Evolutionary conservation across 2,888 invertebrate species (phyloP), one percentile per base, ranked within the genome.

Genomic region (Opisthograptis luteolata): DNA sequence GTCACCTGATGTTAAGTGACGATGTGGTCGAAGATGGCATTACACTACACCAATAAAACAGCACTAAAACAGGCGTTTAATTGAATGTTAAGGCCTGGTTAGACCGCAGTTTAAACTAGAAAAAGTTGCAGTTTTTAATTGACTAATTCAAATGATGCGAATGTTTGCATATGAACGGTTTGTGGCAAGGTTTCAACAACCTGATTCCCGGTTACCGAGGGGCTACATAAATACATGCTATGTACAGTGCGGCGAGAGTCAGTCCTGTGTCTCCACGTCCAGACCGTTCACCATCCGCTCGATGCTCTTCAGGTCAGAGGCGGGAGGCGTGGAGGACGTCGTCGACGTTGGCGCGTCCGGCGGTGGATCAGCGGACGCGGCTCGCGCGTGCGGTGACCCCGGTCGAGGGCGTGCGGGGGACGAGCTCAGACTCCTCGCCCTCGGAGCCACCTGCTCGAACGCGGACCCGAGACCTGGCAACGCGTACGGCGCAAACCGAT

Each of bases 231-330:
- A 88, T 86, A 89, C 81, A 87, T 79, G 81, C 81, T 89, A 89
- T 89, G 67, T 89, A 89, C 89, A 89, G 68, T 66, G 70, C 59
- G 67, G 69, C 69, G 78, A 37, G 24, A 30, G 76, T 88, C 87
- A 89, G 86, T 90, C 90, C 88, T 83, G 92, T 63, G 94, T 93
- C 81, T 96, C 96, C 63, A 97, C 96, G 82, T 98, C 98, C 59
- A 98, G 92, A 9, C 98, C 98, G 87, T 98, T 98, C 65, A 98
- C 97, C 98, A 98, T 98, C 82, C 98, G 97, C 90, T 98, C 98
- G 91, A 98, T 98, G 84, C 95, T 97, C 88, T 98, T 98, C 65
- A 98, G 93, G 87, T 98, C 98, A 56, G 94, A 96, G 30, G 95
- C 93, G 24, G 93, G 93, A 58, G 92, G 92, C 58, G 93, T 94